Conservation (phyloP, 2,797 vertebrate genomes). For the Leucoraja ocellata region DNA sequence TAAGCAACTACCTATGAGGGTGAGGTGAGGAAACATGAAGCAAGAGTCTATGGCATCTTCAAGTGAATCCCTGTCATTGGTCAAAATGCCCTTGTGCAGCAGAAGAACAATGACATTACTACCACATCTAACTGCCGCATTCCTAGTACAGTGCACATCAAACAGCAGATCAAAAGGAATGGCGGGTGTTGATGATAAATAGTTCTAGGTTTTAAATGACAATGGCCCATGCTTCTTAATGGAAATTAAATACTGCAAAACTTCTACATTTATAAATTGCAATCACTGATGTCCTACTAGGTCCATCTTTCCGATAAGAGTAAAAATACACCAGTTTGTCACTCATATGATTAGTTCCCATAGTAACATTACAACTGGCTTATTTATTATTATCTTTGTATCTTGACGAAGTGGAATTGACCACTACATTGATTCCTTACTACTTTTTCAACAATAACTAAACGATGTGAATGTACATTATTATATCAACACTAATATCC, state of each 20-base stretch:
- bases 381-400: slow-evolving; percentile 7
- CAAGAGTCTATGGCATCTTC: neutral
- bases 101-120: neutral
- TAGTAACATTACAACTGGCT: slow-evolving; percentile 21
- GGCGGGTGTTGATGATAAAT: neutral
- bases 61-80: neutral
- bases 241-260: neutral
- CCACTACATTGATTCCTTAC: neutral
- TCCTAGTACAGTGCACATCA: neutral
- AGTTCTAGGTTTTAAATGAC: neutral
- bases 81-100: neutral
- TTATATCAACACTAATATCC: neutral
- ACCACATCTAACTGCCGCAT: neutral
- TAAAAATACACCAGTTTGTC: neutral
- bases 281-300: neutral
- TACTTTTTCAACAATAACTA: neutral
- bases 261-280: neutral
- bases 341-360: slow-evolving; percentile 8
- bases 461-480: neutral
- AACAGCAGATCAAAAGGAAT: neutral
- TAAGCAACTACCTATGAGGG: neutral
- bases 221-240: neutral
- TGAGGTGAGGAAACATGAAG: neutral
- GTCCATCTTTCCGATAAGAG: neutral
- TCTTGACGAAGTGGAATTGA: neutral